Conservation (phyloP, 2,113 vertebrate species). For the Archilochus colubris region DNA sequence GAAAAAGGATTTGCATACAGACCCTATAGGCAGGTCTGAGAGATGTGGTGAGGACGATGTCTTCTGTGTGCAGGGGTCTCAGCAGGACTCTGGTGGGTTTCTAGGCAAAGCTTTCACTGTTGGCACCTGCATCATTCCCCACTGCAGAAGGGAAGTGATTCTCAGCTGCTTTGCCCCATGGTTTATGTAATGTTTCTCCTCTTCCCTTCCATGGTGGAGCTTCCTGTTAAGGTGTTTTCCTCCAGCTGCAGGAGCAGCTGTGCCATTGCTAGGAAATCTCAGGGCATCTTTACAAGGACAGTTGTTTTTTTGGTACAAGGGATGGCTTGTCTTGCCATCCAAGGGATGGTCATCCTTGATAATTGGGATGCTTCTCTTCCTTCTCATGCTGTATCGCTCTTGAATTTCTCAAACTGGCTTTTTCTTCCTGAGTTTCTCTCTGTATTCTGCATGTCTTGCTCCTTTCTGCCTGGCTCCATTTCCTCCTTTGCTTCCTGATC, state of each 20-base stretch:
- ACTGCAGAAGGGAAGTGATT: background rate
- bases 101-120: background rate
- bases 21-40: background rate
- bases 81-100: background rate
- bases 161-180: background rate
- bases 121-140: fast-evolving
- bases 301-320: background rate
- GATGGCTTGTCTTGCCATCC: background rate
- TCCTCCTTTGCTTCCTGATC: background rate
- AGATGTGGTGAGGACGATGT: fast-evolving
- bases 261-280: background rate
- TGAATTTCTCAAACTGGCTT: background rate
- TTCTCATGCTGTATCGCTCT: background rate
- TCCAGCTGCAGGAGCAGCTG: background rate
- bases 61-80: background rate
- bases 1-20: background rate
- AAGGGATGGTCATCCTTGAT: background rate
- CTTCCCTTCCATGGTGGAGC: background rate
- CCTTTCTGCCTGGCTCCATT: background rate
- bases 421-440: background rate
- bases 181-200: background rate
- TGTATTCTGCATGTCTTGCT: fast-evolving
- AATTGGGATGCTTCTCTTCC: background rate
- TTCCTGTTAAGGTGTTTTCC: background rate
- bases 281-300: background rate